These are phyloP conservation scores for Malacosoma neustria DNA, from an alignment of 2,888 invertebrate species.

Conservation along the genomic window DNA sequence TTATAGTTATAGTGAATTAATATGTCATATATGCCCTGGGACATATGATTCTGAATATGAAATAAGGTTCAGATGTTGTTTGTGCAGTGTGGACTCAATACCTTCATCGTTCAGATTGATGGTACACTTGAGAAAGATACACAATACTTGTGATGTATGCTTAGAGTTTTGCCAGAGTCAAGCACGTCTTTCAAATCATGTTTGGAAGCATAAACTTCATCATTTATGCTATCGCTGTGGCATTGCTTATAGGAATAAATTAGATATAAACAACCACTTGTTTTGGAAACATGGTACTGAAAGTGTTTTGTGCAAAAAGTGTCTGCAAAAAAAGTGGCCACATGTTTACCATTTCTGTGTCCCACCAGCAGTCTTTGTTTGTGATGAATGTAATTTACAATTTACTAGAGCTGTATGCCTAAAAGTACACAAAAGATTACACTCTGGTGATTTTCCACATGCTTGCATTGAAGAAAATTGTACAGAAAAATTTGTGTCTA, in stretches of 20 bases:
- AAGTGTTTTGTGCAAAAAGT: conserved; percentile 88
- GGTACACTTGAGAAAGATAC: conserved; percentile 89
- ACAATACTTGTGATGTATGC: conserved; percentile 91
- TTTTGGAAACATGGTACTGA: conserved; percentile 96
- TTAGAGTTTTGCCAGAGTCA: conserved; percentile 88
- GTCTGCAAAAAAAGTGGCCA: conserved; percentile 93
- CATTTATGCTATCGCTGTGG: conserved; percentile 92
- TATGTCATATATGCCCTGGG: conserved; percentile 92
- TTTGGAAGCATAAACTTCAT: conserved; percentile 92
- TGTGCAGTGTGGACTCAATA: conserved; percentile 83
- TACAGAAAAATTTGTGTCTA: conserved; percentile 86
- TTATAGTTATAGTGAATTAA: conserved; percentile 89
- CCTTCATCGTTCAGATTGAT: conserved; percentile 92
- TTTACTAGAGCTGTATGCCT: conserved; percentile 85
- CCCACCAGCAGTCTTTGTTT: conserved; percentile 84
- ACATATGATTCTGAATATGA: conserved; percentile 79
- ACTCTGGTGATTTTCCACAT: conserved; percentile 82
- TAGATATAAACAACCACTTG: conserved; percentile 90
- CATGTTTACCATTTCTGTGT: conserved; percentile 94
- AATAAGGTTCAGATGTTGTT: conserved; percentile 86
- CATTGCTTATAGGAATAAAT: conserved; percentile 90
- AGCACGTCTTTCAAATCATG: conserved; percentile 87
- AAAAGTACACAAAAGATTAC: conserved; percentile 89
- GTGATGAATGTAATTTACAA: conserved; percentile 86
- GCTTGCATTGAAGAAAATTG: conserved; percentile 82